Percentiles rank a stretch among this genome's conserved stretches.
These are phyloP conservation scores for Ceratina calcarata DNA, from an alignment of 1,140 invertebrate species.

Conservation along the genomic window DNA sequence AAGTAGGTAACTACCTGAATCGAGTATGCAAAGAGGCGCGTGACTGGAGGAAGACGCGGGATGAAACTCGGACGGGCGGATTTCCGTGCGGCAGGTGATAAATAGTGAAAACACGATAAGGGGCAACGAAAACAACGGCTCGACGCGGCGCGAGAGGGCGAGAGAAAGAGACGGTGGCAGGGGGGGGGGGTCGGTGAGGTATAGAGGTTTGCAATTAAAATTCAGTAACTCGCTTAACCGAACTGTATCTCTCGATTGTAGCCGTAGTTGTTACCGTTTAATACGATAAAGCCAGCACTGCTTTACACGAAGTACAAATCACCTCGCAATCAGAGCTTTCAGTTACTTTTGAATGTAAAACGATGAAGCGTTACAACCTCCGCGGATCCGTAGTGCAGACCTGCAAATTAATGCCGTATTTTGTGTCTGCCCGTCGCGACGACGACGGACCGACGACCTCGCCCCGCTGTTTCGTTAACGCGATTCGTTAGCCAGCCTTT, in stretches of 20 bases:
- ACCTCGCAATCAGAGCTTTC: conserved; percentile 13
- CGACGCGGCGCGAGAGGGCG: no score
- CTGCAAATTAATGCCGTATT: neutral
- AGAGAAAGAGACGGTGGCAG: neutral
- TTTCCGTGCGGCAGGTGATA: conserved; percentile 20
- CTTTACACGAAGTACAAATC: conserved; percentile 21
- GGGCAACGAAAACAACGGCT: conserved; percentile 28
- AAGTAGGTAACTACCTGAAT: neutral
- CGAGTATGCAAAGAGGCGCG: conserved; percentile 23
- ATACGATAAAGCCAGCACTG: conserved; percentile 16
- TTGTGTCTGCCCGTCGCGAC: neutral
- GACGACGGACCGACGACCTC: no score
- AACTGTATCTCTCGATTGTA: conserved; percentile 18
- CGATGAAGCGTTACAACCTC: neutral
- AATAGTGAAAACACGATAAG: conserved; percentile 35
- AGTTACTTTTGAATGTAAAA: neutral
- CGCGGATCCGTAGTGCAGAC: neutral
- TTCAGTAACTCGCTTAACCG: conserved; percentile 40
- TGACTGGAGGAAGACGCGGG: conserved; percentile 12
- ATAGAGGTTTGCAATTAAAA: conserved; percentile 40
- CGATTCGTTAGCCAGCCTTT: neutral
- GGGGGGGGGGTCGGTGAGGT: no score
- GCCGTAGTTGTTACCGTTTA: neutral
- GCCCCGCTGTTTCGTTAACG: no score
- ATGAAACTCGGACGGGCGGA: conserved; percentile 6